Evolutionary conservation across 1,140 invertebrate species (phyloP).

Genomic region (Bombus soroeensis): DNA sequence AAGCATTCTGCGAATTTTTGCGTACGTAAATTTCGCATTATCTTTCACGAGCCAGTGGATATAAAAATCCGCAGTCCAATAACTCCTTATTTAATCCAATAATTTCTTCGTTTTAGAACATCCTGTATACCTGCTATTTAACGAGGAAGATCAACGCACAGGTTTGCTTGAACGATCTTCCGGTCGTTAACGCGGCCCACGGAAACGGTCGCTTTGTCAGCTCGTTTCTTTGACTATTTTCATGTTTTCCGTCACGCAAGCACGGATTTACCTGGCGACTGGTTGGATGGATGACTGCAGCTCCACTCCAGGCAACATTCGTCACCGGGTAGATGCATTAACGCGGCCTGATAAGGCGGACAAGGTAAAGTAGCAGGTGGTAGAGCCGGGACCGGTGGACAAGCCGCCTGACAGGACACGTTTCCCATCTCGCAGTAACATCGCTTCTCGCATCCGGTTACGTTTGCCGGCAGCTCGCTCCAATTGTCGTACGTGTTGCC

Average conservation of each 20-base stretch:
- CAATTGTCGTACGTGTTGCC: constrained; percentile 85
- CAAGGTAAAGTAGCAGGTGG: constrained; percentile 90
- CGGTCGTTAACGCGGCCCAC: background rate
- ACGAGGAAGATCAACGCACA: background rate
- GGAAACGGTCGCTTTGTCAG: background rate
- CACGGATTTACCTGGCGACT: constrained; percentile 50
- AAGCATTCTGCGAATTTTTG: too few species aligned
- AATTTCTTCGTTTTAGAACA: background rate
- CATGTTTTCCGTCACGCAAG: background rate
- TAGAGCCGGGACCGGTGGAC: constrained; percentile 88
- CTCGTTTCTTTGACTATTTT: background rate
- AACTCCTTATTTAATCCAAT: too few species aligned
- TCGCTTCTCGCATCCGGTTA: constrained; percentile 91
- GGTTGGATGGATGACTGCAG: constrained; percentile 77
- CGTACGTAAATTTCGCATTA: too few species aligned
- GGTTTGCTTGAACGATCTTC: background rate
- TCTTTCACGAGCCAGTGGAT: too few species aligned
- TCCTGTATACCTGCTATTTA: background rate
- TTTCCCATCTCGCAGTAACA: constrained; percentile 95
- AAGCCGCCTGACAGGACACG: constrained; percentile 91
- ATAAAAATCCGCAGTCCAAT: too few species aligned
- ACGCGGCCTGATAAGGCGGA: constrained; percentile 85
- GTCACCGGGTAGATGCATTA: constrained; percentile 88
- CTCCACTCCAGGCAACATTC: constrained; percentile 91
- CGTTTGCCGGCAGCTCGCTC: constrained; percentile 83